Evolutionary conservation across 2,797 vertebrate species (phyloP).

Genomic region (Leuciscus waleckii): DNA sequence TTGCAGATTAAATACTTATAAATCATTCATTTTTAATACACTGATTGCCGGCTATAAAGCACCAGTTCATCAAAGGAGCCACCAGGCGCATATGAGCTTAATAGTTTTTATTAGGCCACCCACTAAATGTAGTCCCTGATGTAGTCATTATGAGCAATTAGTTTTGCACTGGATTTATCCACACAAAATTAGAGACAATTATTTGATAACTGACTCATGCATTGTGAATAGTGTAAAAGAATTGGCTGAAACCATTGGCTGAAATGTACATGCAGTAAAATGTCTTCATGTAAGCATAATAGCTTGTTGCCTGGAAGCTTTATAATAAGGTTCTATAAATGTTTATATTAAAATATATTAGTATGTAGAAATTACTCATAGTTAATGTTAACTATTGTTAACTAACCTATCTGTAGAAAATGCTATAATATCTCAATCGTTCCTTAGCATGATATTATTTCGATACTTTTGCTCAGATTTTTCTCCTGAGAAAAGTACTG

Average conservation of each 20-base stretch:
- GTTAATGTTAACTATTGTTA: no score
- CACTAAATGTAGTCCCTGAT: constrained; percentile 64
- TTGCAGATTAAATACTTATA: constrained; percentile 81
- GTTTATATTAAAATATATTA: not conserved
- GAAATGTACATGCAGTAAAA: not conserved
- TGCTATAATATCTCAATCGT: not conserved
- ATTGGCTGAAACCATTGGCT: not conserved
- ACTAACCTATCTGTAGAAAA: not conserved
- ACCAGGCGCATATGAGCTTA: constrained; percentile 77
- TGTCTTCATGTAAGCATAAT: not conserved
- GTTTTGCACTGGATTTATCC: constrained; percentile 74
- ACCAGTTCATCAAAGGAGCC: constrained; percentile 80
- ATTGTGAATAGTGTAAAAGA: constrained; percentile 54
- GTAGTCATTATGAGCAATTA: constrained; percentile 79
- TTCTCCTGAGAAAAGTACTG: not conserved
- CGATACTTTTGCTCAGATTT: not conserved
- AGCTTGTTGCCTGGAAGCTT: not conserved
- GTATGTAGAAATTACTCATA: no score
- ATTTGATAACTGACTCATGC: constrained; percentile 56
- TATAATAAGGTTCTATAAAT: not conserved
- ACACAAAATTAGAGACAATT: constrained; percentile 65
- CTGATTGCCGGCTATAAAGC: constrained; percentile 78
- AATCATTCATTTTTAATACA: constrained; percentile 81
- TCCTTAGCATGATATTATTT: not conserved
- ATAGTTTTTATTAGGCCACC: constrained; percentile 72